These are phyloP conservation scores for Andrena cerasifolii DNA, from an alignment of 1,140 invertebrate species.

Conservation along the genomic window DNA sequence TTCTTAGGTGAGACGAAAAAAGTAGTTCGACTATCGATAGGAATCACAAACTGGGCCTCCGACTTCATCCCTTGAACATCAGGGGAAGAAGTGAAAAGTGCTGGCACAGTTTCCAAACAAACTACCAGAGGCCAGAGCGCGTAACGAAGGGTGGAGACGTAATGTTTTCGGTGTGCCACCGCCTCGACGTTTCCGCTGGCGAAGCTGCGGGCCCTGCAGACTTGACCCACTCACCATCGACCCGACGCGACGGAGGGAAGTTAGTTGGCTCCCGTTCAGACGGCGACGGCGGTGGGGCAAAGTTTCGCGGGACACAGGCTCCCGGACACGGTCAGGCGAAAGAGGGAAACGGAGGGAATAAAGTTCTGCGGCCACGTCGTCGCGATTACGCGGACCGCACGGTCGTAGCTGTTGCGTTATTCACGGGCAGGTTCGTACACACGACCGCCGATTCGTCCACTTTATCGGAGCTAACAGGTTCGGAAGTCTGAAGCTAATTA, in stretches of 20 bases:
- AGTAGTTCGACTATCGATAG: too few relatives aligned
- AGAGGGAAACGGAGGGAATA: neutral
- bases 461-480: conserved; percentile 26
- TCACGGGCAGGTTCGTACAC: conserved; percentile 26
- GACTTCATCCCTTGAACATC: too few relatives aligned
- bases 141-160: too few relatives aligned
- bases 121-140: neutral
- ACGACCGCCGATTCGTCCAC: neutral
- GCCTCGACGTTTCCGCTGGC: neutral
- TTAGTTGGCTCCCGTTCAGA: neutral
- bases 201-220: conserved; percentile 3
- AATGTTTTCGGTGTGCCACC: too few relatives aligned
- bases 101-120: too few relatives aligned
- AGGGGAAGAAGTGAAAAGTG: too few relatives aligned
- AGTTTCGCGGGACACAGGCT: conserved; percentile 10
- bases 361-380: conserved; percentile 35
- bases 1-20: too few relatives aligned
- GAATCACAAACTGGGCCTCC: too few relatives aligned
- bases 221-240: conserved; percentile 27
- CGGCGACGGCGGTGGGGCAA: neutral
- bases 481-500: conserved; percentile 48
- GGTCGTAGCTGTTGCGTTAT: conserved; percentile 30
- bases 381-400: conserved; percentile 35
- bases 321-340: neutral
- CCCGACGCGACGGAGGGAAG: too few relatives aligned